phyloP scores from a whole-genome alignment of 2,888 invertebrate species.

The Tetranychus truncatus region DNA sequence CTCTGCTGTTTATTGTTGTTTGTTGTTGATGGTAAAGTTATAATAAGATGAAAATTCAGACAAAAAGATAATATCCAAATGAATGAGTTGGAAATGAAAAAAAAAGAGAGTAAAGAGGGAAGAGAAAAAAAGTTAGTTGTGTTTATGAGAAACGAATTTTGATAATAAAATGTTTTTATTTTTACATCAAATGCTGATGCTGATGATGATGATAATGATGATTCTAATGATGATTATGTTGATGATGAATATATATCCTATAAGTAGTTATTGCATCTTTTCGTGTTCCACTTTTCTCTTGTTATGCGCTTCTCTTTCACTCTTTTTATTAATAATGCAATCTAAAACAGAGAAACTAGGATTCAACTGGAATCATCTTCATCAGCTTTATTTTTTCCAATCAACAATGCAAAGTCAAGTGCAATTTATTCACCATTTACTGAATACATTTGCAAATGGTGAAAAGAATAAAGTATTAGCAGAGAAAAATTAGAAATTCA shows the following conservation, averaged over 20 bases:
- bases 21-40: not conserved
- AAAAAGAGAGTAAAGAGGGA: not conserved
- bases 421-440: too few relatives aligned
- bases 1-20: not conserved
- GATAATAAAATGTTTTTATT: not conserved
- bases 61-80: not conserved
- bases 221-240: not conserved
- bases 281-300: too few relatives aligned
- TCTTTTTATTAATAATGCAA: too few relatives aligned
- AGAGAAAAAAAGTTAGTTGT: not conserved
- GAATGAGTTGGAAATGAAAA: not conserved
- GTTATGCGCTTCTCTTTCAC: too few relatives aligned
- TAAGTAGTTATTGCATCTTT: too few relatives aligned
- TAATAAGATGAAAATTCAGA: not conserved
- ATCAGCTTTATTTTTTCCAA: too few relatives aligned
- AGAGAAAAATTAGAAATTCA: too few relatives aligned
- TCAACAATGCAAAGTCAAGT: too few relatives aligned
- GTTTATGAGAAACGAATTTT: not conserved
- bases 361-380: too few relatives aligned
- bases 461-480: too few relatives aligned
- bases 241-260: not conserved
- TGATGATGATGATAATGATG: not conserved
- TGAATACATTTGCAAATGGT: too few relatives aligned
- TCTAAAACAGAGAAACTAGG: too few relatives aligned
- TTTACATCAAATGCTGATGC: not conserved